Evolutionary conservation across 2,888 invertebrate species (phyloP).

Genomic region (Temnothorax ravouxi): DNA sequence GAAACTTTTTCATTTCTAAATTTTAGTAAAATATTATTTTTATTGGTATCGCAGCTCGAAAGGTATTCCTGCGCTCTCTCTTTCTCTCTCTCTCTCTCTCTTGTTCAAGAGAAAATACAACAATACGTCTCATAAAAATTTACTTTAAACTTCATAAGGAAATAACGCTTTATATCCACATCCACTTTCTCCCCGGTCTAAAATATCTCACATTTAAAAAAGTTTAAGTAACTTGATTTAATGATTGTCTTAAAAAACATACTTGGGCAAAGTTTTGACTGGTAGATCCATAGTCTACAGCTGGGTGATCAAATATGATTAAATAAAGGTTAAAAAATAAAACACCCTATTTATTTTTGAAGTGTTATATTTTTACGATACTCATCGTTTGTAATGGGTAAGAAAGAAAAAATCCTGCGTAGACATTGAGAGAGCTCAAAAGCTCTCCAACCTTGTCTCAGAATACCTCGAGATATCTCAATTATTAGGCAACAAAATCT

Average conservation of each 20-base stretch:
- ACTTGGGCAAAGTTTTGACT: background rate
- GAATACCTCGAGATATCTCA: slow-evolving; percentile 56
- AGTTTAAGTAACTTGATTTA: slow-evolving; percentile 27
- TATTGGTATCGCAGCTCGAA: background rate
- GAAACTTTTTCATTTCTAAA: background rate
- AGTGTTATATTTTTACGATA: slow-evolving; percentile 24
- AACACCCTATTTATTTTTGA: slow-evolving; percentile 1
- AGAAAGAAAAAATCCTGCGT: background rate
- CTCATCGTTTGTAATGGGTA: background rate
- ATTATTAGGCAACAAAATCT: slow-evolving; percentile 64
- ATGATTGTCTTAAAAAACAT: slow-evolving; percentile 18
- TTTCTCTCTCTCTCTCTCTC: background rate
- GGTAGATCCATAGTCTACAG: background rate
- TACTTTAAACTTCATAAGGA: background rate
- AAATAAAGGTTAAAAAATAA: slow-evolving; percentile 20
- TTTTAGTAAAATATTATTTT: background rate
- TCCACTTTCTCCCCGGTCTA: background rate
- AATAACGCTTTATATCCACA: slow-evolving; percentile 4
- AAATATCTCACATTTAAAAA: background rate
- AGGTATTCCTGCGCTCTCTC: background rate
- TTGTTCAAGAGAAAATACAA: background rate
- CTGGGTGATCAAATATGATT: slow-evolving; percentile 13
- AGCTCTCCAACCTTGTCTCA: slow-evolving; percentile 52
- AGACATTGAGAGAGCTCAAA: background rate
- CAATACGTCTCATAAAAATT: background rate